Evolutionary conservation across 2,797 vertebrate genomes (phyloP).

Genomic region (Nannoperca australis): DNA sequence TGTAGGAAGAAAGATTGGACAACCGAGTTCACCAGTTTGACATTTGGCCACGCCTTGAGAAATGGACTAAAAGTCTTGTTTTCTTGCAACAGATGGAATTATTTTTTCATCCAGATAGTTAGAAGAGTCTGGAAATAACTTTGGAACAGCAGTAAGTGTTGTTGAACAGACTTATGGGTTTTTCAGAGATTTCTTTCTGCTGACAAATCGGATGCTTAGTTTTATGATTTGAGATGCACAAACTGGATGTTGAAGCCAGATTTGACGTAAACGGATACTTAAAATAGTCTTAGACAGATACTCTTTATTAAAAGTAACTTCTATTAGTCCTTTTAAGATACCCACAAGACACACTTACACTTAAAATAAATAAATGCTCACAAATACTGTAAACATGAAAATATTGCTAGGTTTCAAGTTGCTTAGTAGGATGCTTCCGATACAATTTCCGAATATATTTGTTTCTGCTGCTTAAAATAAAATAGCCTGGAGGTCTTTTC

Average conservation of each 20-base stretch:
- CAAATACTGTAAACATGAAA: neutral
- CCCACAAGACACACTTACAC: neutral
- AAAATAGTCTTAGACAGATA: neutral
- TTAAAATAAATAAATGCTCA: too few relatives aligned
- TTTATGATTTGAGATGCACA: neutral
- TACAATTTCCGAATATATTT: neutral
- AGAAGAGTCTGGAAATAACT: neutral
- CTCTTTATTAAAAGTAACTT: neutral
- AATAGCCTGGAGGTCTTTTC: neutral
- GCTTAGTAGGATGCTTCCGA: neutral
- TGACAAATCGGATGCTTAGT: neutral
- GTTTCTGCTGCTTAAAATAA: neutral
- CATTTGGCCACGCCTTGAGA: neutral
- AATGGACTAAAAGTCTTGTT: neutral
- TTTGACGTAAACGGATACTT: neutral
- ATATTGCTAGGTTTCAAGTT: neutral
- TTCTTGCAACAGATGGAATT: neutral
- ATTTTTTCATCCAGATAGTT: neutral
- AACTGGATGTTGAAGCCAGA: neutral
- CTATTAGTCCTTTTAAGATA: neutral
- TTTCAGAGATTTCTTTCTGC: neutral
- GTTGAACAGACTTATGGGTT: neutral
- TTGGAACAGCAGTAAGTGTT: neutral
- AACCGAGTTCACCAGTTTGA: too few relatives aligned
- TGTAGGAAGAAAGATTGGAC: too few relatives aligned